Base-by-base conservation (phyloP, 2,797 vertebrate genomes). In the Petrocephalus sullivani region DNA sequence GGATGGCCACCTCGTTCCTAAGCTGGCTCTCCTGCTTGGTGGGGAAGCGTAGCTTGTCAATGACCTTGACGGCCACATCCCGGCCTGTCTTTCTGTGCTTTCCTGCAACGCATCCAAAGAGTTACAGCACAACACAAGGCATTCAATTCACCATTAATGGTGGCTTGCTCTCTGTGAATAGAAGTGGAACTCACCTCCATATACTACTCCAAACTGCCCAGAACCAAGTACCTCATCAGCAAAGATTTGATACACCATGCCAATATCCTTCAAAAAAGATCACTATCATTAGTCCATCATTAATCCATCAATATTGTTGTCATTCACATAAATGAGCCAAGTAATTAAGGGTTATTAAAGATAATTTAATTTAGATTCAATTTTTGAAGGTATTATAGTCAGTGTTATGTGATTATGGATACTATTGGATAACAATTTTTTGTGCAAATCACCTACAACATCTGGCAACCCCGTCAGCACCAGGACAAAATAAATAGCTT, bases 21-120 rank as follows among this genome's bases (percentile, higher is more conserved):
- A 98, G 92, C 89, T 98, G 97, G 90, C 96, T 98, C 90, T 98
- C 97, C 92, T 98, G 97, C 91, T 97, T 97, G 90, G 97, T 98
- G 87, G 97, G 97, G 93, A 98, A 98, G 7, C 97, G 96, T 16
- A 98, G 96, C 86, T 98, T 98, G 93, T 98, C 97, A 0, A 98
- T 98, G 83, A 98, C 97, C 91, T 98, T 98, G 14, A 98, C 96
- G 0, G 97, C 97, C n/a, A 98, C 97, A 0, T 98, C 97, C 87
- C 97, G 94, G 21, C 97, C 97, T 0, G 96, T 96, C 92, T 97
- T 98, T 87, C 97, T 94, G 93, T 98, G 97, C 88, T 98, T 98
- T 71, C 97, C 97, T 98, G 91, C 6, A 14, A 46, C 86, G 16
- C 21, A 3, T 8, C 6, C 3, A 61, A 75, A 78, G 71, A 37